A percentile compares a stretch with the other conserved stretches of the same genome.
Evolutionary conservation across 2,888 invertebrate genomes (phyloP).

Genomic region (Hemicrepidius hirtus): DNA sequence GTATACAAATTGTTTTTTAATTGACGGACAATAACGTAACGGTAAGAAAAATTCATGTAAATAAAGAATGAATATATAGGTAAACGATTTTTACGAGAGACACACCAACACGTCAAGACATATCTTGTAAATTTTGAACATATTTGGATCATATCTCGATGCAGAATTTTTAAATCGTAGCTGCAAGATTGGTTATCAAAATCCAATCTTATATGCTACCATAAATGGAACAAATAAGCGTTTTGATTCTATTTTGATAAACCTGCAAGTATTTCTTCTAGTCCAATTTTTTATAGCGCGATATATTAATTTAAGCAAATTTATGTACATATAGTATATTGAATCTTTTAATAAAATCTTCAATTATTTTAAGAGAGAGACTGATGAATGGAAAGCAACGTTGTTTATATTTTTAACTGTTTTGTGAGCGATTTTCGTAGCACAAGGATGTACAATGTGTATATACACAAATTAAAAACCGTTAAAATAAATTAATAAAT

Average conservation of each 20-base stretch:
- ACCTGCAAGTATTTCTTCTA: slow-evolving; percentile 48
- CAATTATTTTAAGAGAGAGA: slow-evolving; percentile 36
- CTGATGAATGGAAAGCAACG: slow-evolving; percentile 37
- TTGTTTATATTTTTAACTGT: slow-evolving; percentile 45
- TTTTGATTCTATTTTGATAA: slow-evolving; percentile 35
- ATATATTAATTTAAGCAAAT: slow-evolving; percentile 21
- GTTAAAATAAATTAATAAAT: slow-evolving; percentile 66
- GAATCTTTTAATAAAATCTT: slow-evolving; percentile 13
- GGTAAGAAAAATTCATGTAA: slow-evolving; percentile 38
- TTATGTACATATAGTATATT: slow-evolving; percentile 21
- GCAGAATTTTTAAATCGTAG: neutral
- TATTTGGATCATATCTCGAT: slow-evolving; percentile 29
- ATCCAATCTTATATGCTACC: slow-evolving; percentile 17
- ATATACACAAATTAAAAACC: slow-evolving; percentile 66
- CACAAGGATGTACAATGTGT: slow-evolving; percentile 65
- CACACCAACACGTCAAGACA: slow-evolving; percentile 39
- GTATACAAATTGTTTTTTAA: slow-evolving; percentile 41
- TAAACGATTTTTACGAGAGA: slow-evolving; percentile 41
- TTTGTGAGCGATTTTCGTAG: slow-evolving; percentile 50
- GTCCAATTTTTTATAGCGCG: slow-evolving; percentile 51
- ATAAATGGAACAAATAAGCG: slow-evolving; percentile 16
- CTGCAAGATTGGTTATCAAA: slow-evolving; percentile 9
- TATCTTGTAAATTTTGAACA: slow-evolving; percentile 42
- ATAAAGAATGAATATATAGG: slow-evolving; percentile 34
- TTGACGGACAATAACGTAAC: slow-evolving; percentile 49